A percentile compares a stretch with the other conserved stretches of the same genome.
These are phyloP conservation scores for Watsonalla binaria DNA, from an alignment of 2,888 invertebrate genomes.

Conservation along the genomic window DNA sequence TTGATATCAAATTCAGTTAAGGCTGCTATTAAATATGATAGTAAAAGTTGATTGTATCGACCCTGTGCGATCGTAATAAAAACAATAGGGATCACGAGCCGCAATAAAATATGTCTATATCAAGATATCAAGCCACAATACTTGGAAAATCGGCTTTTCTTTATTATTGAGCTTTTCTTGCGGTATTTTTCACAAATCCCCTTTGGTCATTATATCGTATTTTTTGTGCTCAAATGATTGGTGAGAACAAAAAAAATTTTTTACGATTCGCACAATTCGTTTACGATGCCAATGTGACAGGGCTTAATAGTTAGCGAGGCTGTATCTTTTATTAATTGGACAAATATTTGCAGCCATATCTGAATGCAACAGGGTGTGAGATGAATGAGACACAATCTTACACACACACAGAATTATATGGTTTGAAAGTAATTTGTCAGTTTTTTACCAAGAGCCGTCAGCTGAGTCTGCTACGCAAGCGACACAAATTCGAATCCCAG, in stretches of 20 bases:
- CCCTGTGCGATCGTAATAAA: slow-evolving; percentile 29
- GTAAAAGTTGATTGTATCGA: slow-evolving; percentile 35
- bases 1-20: slow-evolving; percentile 12
- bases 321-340: too few species aligned
- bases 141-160: slow-evolving; percentile 3
- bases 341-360: too few species aligned
- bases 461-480: too few species aligned
- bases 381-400: neutral
- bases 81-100: slow-evolving; percentile 26
- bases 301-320: too few species aligned
- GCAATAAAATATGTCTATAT: slow-evolving; percentile 4
- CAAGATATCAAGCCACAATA: neutral
- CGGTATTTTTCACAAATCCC: slow-evolving; percentile 11
- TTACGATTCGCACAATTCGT: neutral
- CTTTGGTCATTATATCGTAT: slow-evolving; percentile 9
- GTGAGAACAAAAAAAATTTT: slow-evolving; percentile 8
- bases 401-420: neutral
- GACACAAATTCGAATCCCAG: too few species aligned
- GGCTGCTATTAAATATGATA: slow-evolving; percentile 13
- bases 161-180: slow-evolving; percentile 6
- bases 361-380: too few species aligned
- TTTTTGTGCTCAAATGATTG: slow-evolving; percentile 11
- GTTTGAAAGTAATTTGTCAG: too few species aligned
- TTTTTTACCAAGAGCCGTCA: too few species aligned
- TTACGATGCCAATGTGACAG: neutral